Evolutionary conservation across 2,797 vertebrate genomes (phyloP).

Genomic region (Enteromius argenteus): DNA sequence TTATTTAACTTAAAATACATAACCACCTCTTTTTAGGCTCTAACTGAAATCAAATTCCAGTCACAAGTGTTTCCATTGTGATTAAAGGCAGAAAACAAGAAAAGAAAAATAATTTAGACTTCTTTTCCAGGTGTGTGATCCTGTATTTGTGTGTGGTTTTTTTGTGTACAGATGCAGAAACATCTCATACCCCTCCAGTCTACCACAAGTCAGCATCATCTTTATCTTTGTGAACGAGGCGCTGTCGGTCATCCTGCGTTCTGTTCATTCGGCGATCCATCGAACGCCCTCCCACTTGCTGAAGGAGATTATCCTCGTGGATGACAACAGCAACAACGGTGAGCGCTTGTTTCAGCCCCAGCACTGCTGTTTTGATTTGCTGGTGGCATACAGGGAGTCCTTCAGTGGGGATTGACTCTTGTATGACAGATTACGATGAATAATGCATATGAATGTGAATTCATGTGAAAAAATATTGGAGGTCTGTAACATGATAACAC

Average conservation of each 20-base stretch:
- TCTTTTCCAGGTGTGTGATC: not conserved
- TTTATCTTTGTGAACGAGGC: conserved; percentile 92
- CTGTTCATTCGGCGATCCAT: conserved; percentile 83
- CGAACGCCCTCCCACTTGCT: conserved; percentile 85
- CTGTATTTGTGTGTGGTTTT: not conserved
- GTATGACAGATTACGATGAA: conserved; percentile 29
- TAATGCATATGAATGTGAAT: conserved; percentile 32
- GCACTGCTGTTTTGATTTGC: not conserved
- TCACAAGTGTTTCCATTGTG: not conserved
- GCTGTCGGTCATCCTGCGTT: conserved; percentile 86
- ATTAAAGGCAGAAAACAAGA: not conserved
- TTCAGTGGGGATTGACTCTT: conserved; percentile 14
- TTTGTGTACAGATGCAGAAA: conserved; percentile 82
- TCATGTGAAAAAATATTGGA: conserved; percentile 27
- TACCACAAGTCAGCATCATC: conserved; percentile 86
- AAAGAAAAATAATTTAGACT: not conserved
- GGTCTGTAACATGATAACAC: not conserved
- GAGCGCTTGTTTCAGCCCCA: not conserved
- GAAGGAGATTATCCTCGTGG: conserved; percentile 89
- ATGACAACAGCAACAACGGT: conserved; percentile 88
- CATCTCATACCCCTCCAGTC: conserved; percentile 80
- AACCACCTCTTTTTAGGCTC: not conserved
- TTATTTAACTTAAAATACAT: not conserved
- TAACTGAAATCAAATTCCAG: not conserved
- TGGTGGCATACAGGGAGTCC: not conserved